Conservation (phyloP, 2,113 vertebrate genomes). For the Felis chaus region DNA sequence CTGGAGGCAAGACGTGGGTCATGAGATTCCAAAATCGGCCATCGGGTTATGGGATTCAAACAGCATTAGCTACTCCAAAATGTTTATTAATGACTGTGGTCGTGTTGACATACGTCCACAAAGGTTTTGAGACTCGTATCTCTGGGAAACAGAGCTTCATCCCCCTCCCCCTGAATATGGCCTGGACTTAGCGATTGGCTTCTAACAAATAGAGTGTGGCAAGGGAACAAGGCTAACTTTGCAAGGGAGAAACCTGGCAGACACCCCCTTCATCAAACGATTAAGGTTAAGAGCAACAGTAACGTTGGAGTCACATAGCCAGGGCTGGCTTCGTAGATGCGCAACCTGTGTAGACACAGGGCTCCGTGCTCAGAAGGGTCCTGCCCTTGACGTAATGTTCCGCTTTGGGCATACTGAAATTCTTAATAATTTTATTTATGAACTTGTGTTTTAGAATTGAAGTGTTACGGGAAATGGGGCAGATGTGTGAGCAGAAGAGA, state of each 20-base stretch:
- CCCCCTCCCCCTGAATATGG: not conserved
- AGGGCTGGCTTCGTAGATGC: not conserved
- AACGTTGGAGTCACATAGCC: accelerated
- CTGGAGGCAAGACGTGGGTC: not conserved
- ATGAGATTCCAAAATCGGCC: not conserved
- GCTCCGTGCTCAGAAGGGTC: not conserved
- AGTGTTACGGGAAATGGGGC: not conserved
- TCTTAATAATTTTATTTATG: not conserved
- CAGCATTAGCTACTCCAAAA: not conserved
- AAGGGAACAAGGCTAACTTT: not conserved
- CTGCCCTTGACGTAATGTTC: not conserved
- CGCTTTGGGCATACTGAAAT: not conserved
- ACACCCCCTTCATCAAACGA: accelerated
- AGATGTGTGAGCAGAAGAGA: not conserved
- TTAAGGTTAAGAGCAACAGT: not conserved
- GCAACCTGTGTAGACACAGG: accelerated
- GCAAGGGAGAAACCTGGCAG: not conserved
- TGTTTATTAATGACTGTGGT: not conserved
- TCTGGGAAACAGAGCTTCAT: not conserved
- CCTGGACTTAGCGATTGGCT: not conserved
- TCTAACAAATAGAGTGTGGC: not conserved
- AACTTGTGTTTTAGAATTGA: not conserved
- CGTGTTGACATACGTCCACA: not conserved
- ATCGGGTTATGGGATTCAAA: not conserved
- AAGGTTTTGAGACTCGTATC: not conserved